Conservation (phyloP, 2,797 vertebrate genomes). For the Holocentrus rufus region DNA sequence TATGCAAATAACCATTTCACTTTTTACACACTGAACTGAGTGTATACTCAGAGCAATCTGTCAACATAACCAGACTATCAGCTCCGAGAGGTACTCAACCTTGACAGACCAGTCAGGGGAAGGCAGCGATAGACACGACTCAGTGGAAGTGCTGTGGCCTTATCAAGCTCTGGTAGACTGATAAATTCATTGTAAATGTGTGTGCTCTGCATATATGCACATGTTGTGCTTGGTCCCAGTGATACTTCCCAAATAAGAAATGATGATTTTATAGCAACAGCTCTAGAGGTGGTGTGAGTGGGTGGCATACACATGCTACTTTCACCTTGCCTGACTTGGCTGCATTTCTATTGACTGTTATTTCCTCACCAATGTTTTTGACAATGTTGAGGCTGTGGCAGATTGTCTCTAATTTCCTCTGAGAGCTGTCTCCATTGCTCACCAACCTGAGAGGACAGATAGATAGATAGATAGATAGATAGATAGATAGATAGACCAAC, state of each 20-base stretch:
- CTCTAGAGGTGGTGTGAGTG: slow-evolving; percentile 15
- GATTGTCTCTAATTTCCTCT: slow-evolving; percentile 54
- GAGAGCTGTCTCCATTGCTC: slow-evolving; percentile 67
- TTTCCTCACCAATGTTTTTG: slow-evolving; percentile 79
- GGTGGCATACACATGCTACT: slow-evolving; percentile 15
- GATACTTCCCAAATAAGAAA: slow-evolving; percentile 8
- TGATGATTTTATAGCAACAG: slow-evolving; percentile 7
- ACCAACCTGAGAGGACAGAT: slow-evolving; percentile 64
- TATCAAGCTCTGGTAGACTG: not conserved
- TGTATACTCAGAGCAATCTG: not conserved
- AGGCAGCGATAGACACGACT: not conserved
- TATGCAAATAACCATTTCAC: slow-evolving; percentile 30
- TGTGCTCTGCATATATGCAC: not conserved
- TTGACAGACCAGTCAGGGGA: slow-evolving; percentile 3
- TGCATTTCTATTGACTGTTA: slow-evolving; percentile 8
- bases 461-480: slow-evolving; percentile 13
- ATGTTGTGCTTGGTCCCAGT: not conserved
- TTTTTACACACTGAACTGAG: slow-evolving; percentile 14
- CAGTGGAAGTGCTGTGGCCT: not conserved
- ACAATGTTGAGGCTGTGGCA: slow-evolving; percentile 77
- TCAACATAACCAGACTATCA: slow-evolving; percentile 9
- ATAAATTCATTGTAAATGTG: too few relatives aligned
- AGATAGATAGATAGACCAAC: slow-evolving; percentile 13
- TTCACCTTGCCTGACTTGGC: not conserved
- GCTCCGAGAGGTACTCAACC: slow-evolving; percentile 4